Base-by-base conservation (phyloP, 2,113 vertebrate genomes). In the Eulemur macaco region DNA sequence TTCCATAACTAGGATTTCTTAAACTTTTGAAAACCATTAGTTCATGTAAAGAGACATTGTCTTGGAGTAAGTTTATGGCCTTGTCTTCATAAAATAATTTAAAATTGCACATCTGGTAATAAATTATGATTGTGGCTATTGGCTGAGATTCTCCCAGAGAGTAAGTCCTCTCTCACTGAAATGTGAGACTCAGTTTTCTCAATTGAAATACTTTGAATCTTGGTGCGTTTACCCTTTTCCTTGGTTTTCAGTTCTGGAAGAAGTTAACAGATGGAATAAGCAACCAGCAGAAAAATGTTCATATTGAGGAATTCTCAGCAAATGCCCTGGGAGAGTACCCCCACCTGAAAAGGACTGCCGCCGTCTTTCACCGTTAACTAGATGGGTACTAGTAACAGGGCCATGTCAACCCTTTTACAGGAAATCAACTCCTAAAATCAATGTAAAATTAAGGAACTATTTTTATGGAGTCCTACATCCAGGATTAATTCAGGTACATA, bases 361-460 rank as follows among this genome's bases (percentile, higher is more conserved):
- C 9, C 96, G 66, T 95, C 96, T 84, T 45, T 39, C 8, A 8
- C 82, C 45, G 86, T 97, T 98, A 98, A 95, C 96, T 64, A 88
- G 95, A 82, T 86, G 56, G 78, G 80, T 63, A 71, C 87, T 94
- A 94, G 94, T 94, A 93, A 97, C 6, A 73, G 58, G 80, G 45
- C 86, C 64, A 0, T 96, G 96, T 94, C 97, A 97, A 87, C 54
- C 71, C 54, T 60, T 95, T 8, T 86, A 88, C 69, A 96, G 97
- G 96, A 98, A 98, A 98, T 97, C 97, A 97, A 96, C 94, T 56
- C 6, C 21, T 85, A 95, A 93, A 78, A 96, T 82, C 97, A 98
- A 89, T 42, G 82, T 92, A 98, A 98, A 98, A 96, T 97, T 93
- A 97, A 98, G 98, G 94, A 92, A 96, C 52, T 96, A 23, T 96